Evolutionary conservation across 2,113 vertebrate species (phyloP).

Genomic region (Anarrhichthys ocellatus): DNA sequence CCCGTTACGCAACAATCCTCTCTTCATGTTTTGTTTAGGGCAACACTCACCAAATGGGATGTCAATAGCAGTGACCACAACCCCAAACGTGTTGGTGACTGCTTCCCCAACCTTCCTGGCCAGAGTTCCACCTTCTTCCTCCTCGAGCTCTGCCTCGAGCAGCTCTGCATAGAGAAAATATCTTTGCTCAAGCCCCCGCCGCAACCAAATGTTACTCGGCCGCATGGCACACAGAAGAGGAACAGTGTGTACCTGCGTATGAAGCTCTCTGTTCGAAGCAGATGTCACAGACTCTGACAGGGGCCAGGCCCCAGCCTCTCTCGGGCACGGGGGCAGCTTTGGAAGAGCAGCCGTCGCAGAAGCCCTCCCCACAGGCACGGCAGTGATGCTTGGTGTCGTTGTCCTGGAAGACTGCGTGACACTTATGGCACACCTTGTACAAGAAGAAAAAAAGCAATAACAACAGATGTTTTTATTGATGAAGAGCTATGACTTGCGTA

Average conservation of each 20-base stretch:
- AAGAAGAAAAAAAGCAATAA: slow-evolving; percentile 37
- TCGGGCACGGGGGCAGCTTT: slow-evolving; percentile 94
- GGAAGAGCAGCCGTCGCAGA: slow-evolving; percentile 95
- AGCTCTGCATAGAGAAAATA: slow-evolving; percentile 80
- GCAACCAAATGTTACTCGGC: neutral
- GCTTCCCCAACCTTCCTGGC: slow-evolving; percentile 98
- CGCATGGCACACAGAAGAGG: neutral
- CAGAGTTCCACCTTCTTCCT: slow-evolving; percentile 94
- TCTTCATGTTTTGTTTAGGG: slow-evolving; percentile 34
- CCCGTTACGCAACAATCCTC: slow-evolving; percentile 39
- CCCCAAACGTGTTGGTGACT: slow-evolving; percentile 96
- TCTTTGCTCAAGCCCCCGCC: neutral
- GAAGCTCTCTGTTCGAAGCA: slow-evolving; percentile 88
- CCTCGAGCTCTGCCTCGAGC: slow-evolving; percentile 85
- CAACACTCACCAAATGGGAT: slow-evolving; percentile 93
- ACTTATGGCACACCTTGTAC: slow-evolving; percentile 92
- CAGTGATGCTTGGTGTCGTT: slow-evolving; percentile 99
- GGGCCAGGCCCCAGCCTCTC: slow-evolving; percentile 94
- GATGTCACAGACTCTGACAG: slow-evolving; percentile 94
- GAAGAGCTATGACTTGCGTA: slow-evolving; percentile 49
- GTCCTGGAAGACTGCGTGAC: slow-evolving; percentile 91
- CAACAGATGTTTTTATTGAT: slow-evolving; percentile 53
- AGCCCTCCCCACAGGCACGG: slow-evolving; percentile 97
- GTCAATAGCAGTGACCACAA: slow-evolving; percentile 97
- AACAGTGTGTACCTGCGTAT: slow-evolving; percentile 62